Conservation (phyloP, 2,113 vertebrate species). For the Dicentrarchus labrax region DNA sequence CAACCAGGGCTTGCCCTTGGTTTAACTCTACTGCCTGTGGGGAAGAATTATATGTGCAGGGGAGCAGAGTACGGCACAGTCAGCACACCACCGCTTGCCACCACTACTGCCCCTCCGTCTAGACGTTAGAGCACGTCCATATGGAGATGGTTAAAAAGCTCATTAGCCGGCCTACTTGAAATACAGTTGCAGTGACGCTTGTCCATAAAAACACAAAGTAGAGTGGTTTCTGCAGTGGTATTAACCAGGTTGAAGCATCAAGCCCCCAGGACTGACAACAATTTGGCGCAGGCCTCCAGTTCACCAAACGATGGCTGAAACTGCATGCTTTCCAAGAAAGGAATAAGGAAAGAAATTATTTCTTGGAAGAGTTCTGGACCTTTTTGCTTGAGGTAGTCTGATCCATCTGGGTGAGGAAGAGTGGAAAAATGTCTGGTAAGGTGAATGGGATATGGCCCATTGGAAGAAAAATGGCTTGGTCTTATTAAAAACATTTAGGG, state of each 20-base stretch:
- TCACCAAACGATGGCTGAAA: constrained; percentile 72
- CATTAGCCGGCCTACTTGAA: constrained; percentile 85
- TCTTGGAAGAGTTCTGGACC: constrained; percentile 72
- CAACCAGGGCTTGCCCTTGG: constrained; percentile 70
- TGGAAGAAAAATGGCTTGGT: constrained; percentile 72
- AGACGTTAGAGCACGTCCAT: constrained; percentile 80
- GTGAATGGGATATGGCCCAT: constrained; percentile 77
- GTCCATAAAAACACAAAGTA: constrained; percentile 85
- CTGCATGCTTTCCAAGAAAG: constrained; percentile 68
- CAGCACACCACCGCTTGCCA: constrained; percentile 77
- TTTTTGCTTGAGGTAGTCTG: constrained; percentile 61
- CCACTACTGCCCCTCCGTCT: constrained; percentile 80
- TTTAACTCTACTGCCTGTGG: constrained; percentile 74
- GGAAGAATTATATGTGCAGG: constrained; percentile 72
- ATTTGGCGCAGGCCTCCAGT: constrained; percentile 60
- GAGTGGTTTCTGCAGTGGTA: constrained; percentile 75
- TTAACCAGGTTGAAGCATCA: constrained; percentile 78
- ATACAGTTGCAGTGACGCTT: constrained; percentile 85
- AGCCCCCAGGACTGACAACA: constrained; percentile 75
- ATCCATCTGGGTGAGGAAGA: constrained; percentile 73
- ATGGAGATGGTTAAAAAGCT: constrained; percentile 86
- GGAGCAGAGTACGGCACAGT: constrained; percentile 76
- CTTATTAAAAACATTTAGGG: constrained; percentile 70
- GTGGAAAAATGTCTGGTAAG: constrained; percentile 76
- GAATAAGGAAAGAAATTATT: constrained; percentile 68